Base-by-base conservation (phyloP, 2,113 vertebrate genomes). In the Xenus cinereus region DNA sequence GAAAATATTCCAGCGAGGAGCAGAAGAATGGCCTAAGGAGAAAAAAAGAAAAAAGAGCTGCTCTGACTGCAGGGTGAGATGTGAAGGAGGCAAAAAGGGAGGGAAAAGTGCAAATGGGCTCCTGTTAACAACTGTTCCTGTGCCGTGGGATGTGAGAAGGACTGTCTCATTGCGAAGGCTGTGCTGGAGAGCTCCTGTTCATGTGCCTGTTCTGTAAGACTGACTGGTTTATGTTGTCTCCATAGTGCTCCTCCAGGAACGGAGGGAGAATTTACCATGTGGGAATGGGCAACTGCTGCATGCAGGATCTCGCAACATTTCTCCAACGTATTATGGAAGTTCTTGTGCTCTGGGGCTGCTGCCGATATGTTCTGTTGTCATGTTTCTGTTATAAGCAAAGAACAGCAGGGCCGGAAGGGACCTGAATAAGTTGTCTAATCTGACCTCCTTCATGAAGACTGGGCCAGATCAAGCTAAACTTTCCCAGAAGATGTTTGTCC, bases 401-500 rank as follows among this genome's bases (percentile, higher is more conserved):
- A 93, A 12, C 60, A 63, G 56, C 46, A 26, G n/a, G 27, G 43
- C 66, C 0, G 0, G 45, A 90, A 88, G 53, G 83, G 88, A 41
- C 82, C 50, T 76, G 23, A 22, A 4, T 84, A 73, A 57, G 1
- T 59, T 88, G 67, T 88, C 67, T 62, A 9, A 53, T 77, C 6
- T 81, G 94, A 95, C 94, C 79, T 86, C 24, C 50, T 87, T 78
- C 71, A 53, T 48, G 66, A 73, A 33, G 62, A 32, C 67, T 69
- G 63, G 54, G 71, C 92, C 95, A 94, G 45, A 60, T 74, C 96
- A 92, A 8, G 78, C 60, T 88, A 90, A 95, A 92, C 93, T 94
- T 95, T 92, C 89, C 93, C 93, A 93, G 88, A 89, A 93, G 85
- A 73, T 93, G 37, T 93, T 96, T 95, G 75, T 92, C 67, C 88